Percentiles rank a stretch among this genome's conserved stretches.
phyloP scores from a whole-genome alignment of 2,797 vertebrate species.

The Protosalanx chinensis region DNA sequence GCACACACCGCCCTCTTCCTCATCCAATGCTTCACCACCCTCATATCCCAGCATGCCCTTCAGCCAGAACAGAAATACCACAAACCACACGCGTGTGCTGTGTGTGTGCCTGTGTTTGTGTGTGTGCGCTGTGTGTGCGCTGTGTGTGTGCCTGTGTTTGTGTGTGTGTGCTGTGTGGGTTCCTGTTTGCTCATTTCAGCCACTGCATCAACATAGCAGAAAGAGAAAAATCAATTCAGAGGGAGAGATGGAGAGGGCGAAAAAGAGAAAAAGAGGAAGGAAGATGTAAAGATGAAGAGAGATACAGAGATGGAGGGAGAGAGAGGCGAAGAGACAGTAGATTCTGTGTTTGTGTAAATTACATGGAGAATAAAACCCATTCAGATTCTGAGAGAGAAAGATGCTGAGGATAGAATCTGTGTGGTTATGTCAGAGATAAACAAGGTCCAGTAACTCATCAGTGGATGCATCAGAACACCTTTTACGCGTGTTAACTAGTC shows the following conservation, averaged over 20 bases:
- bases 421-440: not conserved
- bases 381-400: not conserved
- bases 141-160: too few relatives aligned
- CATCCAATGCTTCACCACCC: too few relatives aligned
- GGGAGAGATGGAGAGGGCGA: too few relatives aligned
- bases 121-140: too few relatives aligned
- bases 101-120: constrained; percentile 6
- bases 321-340: not conserved
- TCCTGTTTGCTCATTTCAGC: not conserved
- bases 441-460: not conserved
- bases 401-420: constrained; percentile 3
- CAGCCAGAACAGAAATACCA: too few relatives aligned
- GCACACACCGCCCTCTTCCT: too few relatives aligned
- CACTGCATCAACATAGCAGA: not conserved
- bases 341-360: too few relatives aligned
- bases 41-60: too few relatives aligned
- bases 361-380: too few relatives aligned
- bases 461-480: not conserved
- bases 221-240: not conserved
- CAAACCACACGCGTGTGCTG: not conserved
- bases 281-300: too few relatives aligned
- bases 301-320: not conserved
- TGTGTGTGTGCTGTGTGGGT: not conserved
- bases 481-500: not conserved
- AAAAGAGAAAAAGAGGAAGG: too few relatives aligned